Conservation (phyloP, 2,797 vertebrate species). For the Cheirogaleus major region DNA sequence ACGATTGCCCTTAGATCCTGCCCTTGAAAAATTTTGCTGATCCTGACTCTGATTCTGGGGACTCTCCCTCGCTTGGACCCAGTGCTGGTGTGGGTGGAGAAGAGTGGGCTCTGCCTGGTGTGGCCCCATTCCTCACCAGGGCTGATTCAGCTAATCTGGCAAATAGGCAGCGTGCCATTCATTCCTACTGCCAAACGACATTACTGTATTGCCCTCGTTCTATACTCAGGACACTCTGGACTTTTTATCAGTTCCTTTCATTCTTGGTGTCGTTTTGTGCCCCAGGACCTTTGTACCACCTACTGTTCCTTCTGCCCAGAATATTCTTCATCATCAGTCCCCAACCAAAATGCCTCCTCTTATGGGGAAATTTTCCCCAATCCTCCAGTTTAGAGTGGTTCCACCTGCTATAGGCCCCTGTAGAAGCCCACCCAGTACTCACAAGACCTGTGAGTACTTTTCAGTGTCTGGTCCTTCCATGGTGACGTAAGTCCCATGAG, state of each 20-base stretch:
- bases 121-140: neutral
- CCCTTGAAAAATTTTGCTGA: neutral
- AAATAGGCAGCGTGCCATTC: fast-evolving
- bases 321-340: neutral
- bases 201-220: neutral
- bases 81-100: fast-evolving
- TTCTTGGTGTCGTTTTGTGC: neutral
- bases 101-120: neutral
- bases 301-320: neutral
- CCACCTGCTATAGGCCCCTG: neutral
- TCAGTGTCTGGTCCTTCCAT: neutral
- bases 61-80: neutral
- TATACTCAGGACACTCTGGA: neutral
- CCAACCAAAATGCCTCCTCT: neutral
- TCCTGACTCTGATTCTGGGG: neutral
- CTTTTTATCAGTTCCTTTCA: neutral
- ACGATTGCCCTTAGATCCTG: neutral
- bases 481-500: neutral
- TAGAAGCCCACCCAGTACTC: neutral
- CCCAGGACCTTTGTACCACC: neutral
- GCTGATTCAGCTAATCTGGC: neutral
- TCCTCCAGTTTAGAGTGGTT: neutral
- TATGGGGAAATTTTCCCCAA: neutral
- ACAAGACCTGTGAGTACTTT: neutral
- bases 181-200: neutral